Base-by-base conservation (phyloP, 2,888 invertebrate species). In the Perdita meconis region DNA sequence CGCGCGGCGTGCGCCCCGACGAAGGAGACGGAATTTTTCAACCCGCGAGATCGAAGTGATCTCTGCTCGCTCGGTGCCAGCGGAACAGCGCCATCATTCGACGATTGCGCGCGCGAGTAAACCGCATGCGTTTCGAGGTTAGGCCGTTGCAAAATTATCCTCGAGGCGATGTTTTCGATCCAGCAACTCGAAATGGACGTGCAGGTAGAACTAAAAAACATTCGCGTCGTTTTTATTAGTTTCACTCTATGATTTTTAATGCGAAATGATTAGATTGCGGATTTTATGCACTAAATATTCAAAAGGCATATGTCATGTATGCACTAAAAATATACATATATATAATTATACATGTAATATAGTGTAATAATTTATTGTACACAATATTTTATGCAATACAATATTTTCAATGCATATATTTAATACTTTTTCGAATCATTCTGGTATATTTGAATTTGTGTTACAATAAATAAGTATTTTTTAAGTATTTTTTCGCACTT, bases 31-130 rank as follows among this genome's bases (percentile, higher is more conserved):
- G 13, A 42, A 68, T 68, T 68, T 69, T 64, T 5, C 30, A 40
- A 16, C 10, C 36, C 24, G 36, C 2, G 12, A 22, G 6, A 30
- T 34, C 30, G 30, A 47, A 50, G 51, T 40, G 38, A 61, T 70
- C 22, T 40, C 69, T 38, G 50, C 38, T 16, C 36, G 50, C 38
- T 16, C 19, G 26, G 22, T 51, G 55, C 59, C 26, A 30, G 56
- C 55, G 42, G 53, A 76, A 76, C 65, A 71, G 79, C 80, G 80
- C 68, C 76, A 71, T 79, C 65, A 44, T 44, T 13, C 13, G 50
- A 63, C n/a, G 61, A 75, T 47, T 42, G 59, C 74, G 75, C 79
- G 79, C 79, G 67, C 34, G 65, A 79, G 36, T 71, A 60, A 40
- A 71, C 44, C 51, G 60, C n/a, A 42, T 30, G 36, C 44, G 38